Conservation (phyloP, 2,113 vertebrate species). For the Motacilla alba region DNA sequence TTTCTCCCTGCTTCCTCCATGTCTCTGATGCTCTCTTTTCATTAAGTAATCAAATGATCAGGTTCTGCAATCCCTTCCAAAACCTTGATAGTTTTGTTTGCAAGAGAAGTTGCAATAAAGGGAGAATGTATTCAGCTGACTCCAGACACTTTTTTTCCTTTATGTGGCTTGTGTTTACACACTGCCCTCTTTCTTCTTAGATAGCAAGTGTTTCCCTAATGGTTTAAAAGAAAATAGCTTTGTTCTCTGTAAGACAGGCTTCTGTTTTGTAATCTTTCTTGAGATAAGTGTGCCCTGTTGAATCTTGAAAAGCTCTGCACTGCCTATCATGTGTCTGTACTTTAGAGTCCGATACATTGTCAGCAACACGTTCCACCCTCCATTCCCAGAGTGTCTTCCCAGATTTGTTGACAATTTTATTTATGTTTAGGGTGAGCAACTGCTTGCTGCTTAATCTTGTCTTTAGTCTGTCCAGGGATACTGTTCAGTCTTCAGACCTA, state of each 20-base stretch:
- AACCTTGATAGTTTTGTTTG: not conserved
- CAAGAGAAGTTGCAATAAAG: not conserved
- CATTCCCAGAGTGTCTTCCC: not conserved
- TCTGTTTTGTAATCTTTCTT: not conserved
- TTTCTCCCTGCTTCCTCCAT: not conserved
- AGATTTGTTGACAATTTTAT: not conserved
- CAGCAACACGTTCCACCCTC: not conserved
- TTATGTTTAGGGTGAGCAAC: not conserved
- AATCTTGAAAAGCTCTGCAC: not conserved
- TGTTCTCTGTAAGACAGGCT: not conserved
- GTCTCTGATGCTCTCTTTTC: not conserved
- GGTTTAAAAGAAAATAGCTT: not conserved
- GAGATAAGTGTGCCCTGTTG: not conserved
- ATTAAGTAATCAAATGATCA: not conserved
- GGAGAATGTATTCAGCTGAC: not conserved
- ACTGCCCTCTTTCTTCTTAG: not conserved
- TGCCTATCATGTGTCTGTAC: not conserved
- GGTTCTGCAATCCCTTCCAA: not conserved
- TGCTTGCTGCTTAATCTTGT: not conserved
- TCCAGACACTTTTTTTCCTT: accelerated
- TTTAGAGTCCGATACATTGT: not conserved
- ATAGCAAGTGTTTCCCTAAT: not conserved
- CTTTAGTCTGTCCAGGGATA: not conserved
- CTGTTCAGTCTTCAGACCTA: not conserved
- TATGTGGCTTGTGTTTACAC: not conserved